Conservation (phyloP, 2,113 vertebrate genomes). For the Phaethon lepturus region DNA sequence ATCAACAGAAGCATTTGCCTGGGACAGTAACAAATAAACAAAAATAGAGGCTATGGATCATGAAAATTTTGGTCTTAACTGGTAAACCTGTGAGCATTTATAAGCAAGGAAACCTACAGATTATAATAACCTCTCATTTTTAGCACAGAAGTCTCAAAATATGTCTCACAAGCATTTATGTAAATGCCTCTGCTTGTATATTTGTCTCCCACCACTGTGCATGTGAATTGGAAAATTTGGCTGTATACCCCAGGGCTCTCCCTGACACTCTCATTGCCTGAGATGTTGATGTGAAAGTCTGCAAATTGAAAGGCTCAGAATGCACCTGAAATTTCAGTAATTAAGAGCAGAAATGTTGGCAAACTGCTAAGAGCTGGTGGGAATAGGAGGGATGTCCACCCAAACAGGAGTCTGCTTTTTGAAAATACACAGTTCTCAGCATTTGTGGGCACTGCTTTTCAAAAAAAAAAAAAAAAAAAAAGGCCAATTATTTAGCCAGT, state of each 20-base stretch:
- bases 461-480: too few relatives aligned
- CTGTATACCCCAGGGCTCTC: conserved; percentile 11
- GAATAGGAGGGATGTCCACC: background rate
- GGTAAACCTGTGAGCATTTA: background rate
- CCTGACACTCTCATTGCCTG: background rate
- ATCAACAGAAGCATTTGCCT: conserved; percentile 8
- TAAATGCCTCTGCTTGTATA: background rate
- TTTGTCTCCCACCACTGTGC: background rate
- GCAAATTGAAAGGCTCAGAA: background rate
- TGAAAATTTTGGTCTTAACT: background rate
- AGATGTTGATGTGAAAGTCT: background rate
- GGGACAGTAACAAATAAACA: conserved; percentile 22
- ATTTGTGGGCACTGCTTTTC: background rate
- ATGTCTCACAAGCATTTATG: background rate
- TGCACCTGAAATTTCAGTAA: conserved; percentile 27
- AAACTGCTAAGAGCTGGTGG: background rate
- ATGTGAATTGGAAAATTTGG: conserved; percentile 7
- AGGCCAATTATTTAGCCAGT: background rate
- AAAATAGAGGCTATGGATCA: conserved; percentile 9
- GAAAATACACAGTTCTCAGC: background rate
- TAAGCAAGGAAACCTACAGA: background rate
- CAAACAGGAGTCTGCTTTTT: background rate
- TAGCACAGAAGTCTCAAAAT: background rate
- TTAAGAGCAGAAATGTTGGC: conserved; percentile 22
- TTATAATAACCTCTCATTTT: conserved; percentile 15